A percentile compares a stretch with the other conserved stretches of the same genome.
These are phyloP conservation scores for Beaufortia kweichowensis DNA, from an alignment of 2,113 vertebrate genomes.

Conservation along the genomic window DNA sequence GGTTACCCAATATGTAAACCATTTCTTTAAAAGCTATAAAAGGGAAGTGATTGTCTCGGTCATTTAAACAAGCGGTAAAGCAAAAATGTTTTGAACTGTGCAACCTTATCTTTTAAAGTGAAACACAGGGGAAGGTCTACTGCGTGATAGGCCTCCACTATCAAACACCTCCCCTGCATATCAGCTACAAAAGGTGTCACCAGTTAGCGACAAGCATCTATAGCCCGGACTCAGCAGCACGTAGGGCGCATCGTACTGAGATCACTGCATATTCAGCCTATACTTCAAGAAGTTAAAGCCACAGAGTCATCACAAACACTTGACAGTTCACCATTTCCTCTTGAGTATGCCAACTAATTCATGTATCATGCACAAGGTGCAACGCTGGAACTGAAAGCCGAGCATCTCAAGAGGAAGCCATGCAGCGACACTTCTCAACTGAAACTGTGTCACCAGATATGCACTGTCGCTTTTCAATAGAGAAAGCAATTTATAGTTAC, in stretches of 20 bases:
- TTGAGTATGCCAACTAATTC: slow-evolving; percentile 28
- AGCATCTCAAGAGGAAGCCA: slow-evolving; percentile 46
- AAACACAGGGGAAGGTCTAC: slow-evolving; percentile 64
- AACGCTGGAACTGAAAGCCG: slow-evolving; percentile 55
- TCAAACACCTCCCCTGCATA: slow-evolving; percentile 61
- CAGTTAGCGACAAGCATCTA: slow-evolving; percentile 40
- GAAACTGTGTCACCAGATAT: slow-evolving; percentile 33
- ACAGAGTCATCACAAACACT: slow-evolving; percentile 30
- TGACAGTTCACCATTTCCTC: slow-evolving; percentile 52
- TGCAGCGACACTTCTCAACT: slow-evolving; percentile 27
- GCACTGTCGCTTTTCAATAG: not conserved
- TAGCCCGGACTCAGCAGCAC: not conserved
- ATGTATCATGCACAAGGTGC: slow-evolving; percentile 23
- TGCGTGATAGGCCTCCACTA: slow-evolving; percentile 64
- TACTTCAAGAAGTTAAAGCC: slow-evolving; percentile 5
- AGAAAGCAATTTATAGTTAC: not conserved
- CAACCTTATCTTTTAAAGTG: slow-evolving; percentile 66
- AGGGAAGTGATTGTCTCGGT: not conserved
- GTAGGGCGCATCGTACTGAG: not conserved
- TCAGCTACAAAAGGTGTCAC: slow-evolving; percentile 62
- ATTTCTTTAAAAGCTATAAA: not conserved
- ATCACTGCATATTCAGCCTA: not conserved
- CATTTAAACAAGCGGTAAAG: not conserved
- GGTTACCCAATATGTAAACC: not conserved
- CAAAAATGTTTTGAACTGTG: not conserved